Base-by-base conservation (phyloP, 2,888 invertebrate genomes). In the Aporophyla lueneburgensis region DNA sequence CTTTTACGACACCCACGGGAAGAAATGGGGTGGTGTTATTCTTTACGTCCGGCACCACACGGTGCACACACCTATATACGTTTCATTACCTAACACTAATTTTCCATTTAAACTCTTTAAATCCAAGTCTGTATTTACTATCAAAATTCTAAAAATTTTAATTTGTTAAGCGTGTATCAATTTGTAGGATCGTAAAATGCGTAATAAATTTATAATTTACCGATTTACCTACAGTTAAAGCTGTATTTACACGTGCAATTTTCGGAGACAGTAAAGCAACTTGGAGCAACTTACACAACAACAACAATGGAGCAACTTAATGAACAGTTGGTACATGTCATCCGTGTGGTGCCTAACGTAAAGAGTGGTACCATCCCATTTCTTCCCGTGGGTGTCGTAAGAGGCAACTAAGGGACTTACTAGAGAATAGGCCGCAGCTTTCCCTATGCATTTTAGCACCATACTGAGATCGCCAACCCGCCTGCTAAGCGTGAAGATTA, bases 171-270 rank as follows among this genome's bases (percentile, higher is more conserved):
- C 67, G n/a, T 40, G 40, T 71, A 71, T 75, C 81, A 78, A 83
- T 86, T 79, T 69, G 24, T 19, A 27, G 63, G 56, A 65, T 77
- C 54, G 33, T 69, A 59, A 76, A 81, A 80, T 80, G 72, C 49
- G 43, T 61, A 76, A 79, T 80, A 79, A 80, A 53, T 43, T 78
- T 78, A 10, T 33, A 71, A 91, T 90, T 88, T 82, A 84, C 71
- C 65, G 71, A 89, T 89, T 79, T 70, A 83, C 80, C 78, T 71
- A 81, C 80, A 87, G 21, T n/a, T 70, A 74, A 62, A 27, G 49
- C 14, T 14, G 21, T 5, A 46, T 14, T 19, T 54, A 53, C 61
- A 49, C 24, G 6, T 5, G 21, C 6, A n/a, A 16, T 27, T 6
- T 76, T 58, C 0, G 9, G 9, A 16, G 6, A 12, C 10, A 46